These are phyloP conservation scores for Cryptotis parvus DNA, from an alignment of 2,113 vertebrate genomes.

Conservation along the genomic window DNA sequence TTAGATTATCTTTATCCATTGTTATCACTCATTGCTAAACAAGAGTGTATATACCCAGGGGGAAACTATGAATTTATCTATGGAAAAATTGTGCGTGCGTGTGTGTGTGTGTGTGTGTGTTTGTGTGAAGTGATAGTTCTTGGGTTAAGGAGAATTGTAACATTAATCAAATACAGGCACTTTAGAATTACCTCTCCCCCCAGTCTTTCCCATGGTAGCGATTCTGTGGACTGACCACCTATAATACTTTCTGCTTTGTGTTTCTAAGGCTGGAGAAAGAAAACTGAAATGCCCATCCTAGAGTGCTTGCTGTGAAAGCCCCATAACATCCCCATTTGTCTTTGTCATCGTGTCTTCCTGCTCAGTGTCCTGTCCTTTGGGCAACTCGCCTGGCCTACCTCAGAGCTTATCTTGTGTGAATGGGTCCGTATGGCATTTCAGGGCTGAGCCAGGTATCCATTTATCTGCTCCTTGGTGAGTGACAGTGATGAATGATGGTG, in stretches of 20 bases:
- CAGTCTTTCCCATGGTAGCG: neutral
- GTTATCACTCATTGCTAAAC: neutral
- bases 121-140: neutral
- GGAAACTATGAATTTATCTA: slow-evolving; percentile 14
- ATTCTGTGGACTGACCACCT: neutral
- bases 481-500: slow-evolving; percentile 63
- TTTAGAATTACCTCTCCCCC: neutral
- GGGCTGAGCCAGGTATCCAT: slow-evolving; percentile 1
- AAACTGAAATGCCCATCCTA: neutral
- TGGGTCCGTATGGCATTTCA: slow-evolving; percentile 11
- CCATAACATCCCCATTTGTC: neutral
- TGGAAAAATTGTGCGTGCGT: no score
- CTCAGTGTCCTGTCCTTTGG: neutral
- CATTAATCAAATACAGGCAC: slow-evolving; percentile 5
- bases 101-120: neutral
- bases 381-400: neutral
- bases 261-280: neutral
- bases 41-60: neutral
- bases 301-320: neutral
- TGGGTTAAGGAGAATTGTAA: neutral
- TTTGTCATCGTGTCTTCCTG: neutral
- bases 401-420: neutral
- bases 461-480: slow-evolving; percentile 57
- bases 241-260: neutral
- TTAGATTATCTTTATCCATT: neutral